phyloP scores from a whole-genome alignment of 1,140 invertebrate genomes.

The Manduca sexta region DNA sequence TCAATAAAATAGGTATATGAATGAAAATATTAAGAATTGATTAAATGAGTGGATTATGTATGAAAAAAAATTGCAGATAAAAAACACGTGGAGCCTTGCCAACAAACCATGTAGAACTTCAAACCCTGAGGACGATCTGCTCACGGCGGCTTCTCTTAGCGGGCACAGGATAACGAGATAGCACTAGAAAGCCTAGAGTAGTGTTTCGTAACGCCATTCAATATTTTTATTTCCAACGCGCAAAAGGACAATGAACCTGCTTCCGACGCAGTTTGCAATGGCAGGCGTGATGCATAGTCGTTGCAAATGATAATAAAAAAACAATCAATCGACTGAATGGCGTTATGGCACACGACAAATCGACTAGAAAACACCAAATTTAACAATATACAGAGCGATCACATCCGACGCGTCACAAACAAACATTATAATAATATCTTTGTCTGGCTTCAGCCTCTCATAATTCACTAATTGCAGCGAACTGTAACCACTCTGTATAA shows the following conservation, averaged over 20 bases:
- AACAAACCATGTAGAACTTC: constrained; percentile 54
- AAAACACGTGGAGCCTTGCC: constrained; percentile 42
- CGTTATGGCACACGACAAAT: constrained; percentile 13
- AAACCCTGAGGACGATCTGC: constrained; percentile 53
- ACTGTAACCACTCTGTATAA: too few relatives aligned
- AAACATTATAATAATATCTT: too few relatives aligned
- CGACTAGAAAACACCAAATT: neutral
- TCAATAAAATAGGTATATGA: too few relatives aligned
- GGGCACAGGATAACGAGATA: constrained; percentile 25
- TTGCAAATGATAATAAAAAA: constrained; percentile 3
- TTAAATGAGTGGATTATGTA: neutral
- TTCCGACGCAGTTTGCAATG: constrained; percentile 7
- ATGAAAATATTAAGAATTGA: too few relatives aligned
- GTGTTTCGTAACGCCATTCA: constrained; percentile 20
- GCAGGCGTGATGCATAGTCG: constrained; percentile 9
- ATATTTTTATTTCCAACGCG: constrained; percentile 9
- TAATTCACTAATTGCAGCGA: too few relatives aligned
- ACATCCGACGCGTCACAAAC: too few relatives aligned
- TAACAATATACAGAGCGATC: neutral
- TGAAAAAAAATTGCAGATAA: constrained; percentile 11
- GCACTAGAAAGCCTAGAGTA: constrained; percentile 18
- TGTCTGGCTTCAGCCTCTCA: too few relatives aligned
- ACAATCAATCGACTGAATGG: constrained; percentile 15
- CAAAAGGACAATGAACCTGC: constrained; percentile 9
- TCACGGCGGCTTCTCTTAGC: constrained; percentile 35